Conservation (phyloP, 64 coral and sea anemone species). For the Porites australiensis region DNA sequence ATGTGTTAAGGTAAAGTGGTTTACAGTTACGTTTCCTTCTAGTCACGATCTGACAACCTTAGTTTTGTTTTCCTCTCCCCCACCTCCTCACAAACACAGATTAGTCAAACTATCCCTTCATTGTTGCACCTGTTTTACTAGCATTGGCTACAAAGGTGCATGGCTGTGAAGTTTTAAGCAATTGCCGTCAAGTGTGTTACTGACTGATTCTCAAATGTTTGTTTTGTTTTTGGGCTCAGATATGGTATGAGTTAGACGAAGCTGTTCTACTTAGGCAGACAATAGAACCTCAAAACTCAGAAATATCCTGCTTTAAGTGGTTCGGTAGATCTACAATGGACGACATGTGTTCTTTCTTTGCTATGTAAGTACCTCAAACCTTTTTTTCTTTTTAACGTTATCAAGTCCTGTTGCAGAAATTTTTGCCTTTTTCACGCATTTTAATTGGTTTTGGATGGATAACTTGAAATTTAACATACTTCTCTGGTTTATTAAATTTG, state of each 20-base stretch:
- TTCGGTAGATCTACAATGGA: background rate
- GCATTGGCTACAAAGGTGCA: too few species aligned
- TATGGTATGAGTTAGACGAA: conserved; percentile 76
- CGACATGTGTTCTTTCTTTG: background rate
- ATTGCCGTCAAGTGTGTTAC: too few species aligned
- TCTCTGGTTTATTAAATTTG: background rate
- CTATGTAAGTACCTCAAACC: conserved; percentile 4
- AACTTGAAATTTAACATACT: background rate
- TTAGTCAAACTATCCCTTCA: background rate
- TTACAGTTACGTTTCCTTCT: background rate
- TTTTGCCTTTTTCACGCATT: too few species aligned
- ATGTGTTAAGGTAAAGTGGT: conserved; percentile 71
- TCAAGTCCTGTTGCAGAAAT: too few species aligned
- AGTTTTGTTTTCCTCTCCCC: background rate
- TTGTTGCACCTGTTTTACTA: background rate
- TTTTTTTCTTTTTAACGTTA: too few species aligned
- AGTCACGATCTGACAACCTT: too few species aligned
- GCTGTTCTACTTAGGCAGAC: conserved; percentile 47
- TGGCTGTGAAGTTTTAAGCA: too few species aligned
- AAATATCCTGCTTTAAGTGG: conserved; percentile 37
- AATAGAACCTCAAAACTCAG: background rate
- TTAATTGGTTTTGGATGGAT: too few species aligned
- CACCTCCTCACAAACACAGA: background rate
- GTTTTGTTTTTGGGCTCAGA: conserved; percentile 13
- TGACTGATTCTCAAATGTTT: too few species aligned